These are phyloP conservation scores for Holacanthella duospinosa DNA, from an alignment of 2,888 invertebrate genomes.

Conservation along the genomic window DNA sequence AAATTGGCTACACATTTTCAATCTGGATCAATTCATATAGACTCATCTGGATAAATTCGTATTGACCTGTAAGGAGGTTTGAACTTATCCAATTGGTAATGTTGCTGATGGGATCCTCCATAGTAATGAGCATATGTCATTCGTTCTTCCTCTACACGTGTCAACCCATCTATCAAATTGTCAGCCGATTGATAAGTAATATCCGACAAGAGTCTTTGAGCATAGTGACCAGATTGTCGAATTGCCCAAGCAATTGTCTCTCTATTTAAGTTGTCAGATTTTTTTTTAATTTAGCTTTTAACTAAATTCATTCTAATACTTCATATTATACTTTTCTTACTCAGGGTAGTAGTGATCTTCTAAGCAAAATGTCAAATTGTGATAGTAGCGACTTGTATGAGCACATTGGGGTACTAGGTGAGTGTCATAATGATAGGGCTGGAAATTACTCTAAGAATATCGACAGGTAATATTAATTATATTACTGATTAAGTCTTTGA, in stretches of 20 bases:
- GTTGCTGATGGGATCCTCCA: conserved; percentile 33
- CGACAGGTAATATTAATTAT: not conserved
- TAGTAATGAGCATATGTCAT: conserved; percentile 41
- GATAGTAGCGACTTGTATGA: conserved; percentile 30
- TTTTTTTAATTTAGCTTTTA: not conserved
- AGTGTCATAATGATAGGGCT: conserved; percentile 26
- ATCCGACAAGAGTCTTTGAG: conserved; percentile 40
- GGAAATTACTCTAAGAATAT: not conserved
- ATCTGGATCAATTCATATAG: not conserved
- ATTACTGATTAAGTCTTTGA: no score
- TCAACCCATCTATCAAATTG: conserved; percentile 41
- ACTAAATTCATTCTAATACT: no score
- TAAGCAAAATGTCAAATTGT: conserved; percentile 39
- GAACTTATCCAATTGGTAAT: conserved; percentile 25
- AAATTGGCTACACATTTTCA: not conserved
- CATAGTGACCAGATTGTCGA: conserved; percentile 34
- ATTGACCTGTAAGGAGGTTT: conserved; percentile 34
- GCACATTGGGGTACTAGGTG: conserved; percentile 29
- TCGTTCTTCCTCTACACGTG: conserved; percentile 39
- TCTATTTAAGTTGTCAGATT: conserved; percentile 13
- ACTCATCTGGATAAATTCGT: not conserved
- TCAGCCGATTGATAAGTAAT: conserved; percentile 40
- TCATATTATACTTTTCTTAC: conserved; percentile 35
- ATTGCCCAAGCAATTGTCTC: conserved; percentile 33
- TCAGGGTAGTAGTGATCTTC: conserved; percentile 40